Percentiles rank a stretch among this genome's conserved stretches.
Conservation (phyloP, 2,888 invertebrate species). For the Rhogogaster chlorosoma region DNA sequence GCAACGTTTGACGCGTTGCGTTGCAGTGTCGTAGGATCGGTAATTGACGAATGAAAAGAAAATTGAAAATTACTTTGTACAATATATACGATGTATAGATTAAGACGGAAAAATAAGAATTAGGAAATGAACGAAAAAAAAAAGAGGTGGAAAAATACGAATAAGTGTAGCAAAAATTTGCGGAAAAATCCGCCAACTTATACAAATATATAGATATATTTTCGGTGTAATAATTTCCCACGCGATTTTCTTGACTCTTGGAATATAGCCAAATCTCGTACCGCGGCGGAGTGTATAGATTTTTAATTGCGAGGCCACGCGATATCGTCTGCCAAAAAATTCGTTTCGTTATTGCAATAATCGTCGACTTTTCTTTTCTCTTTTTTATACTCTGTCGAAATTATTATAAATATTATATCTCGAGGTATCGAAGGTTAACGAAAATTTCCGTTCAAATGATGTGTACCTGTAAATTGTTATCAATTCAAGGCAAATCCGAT, state of each 20-base stretch:
- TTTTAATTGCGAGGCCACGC: conserved; percentile 38
- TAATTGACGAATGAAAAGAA: neutral
- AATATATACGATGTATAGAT: neutral
- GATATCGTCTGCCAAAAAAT: neutral
- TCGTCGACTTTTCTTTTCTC: neutral
- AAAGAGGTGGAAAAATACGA: neutral
- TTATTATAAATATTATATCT: too few relatives aligned
- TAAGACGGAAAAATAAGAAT: neutral
- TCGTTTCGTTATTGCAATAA: neutral
- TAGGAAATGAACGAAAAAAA: too few relatives aligned
- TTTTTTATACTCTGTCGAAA: neutral
- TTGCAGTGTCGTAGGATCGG: conserved; percentile 16
- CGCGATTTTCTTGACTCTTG: neutral
- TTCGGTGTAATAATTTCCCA: conserved; percentile 4
- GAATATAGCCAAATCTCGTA: conserved; percentile 23
- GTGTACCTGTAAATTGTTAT: too few relatives aligned
- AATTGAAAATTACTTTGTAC: neutral
- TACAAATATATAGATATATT: neutral
- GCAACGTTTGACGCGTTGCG: neutral
- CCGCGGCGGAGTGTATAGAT: conserved; percentile 4
- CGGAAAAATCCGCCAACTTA: neutral
- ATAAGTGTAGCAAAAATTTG: neutral
- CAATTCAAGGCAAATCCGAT: too few relatives aligned
- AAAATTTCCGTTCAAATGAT: too few relatives aligned
- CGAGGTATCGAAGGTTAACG: too few relatives aligned